Evolutionary conservation across 2,113 vertebrate species (phyloP).

Genomic region (Ceyx cyanopectus): DNA sequence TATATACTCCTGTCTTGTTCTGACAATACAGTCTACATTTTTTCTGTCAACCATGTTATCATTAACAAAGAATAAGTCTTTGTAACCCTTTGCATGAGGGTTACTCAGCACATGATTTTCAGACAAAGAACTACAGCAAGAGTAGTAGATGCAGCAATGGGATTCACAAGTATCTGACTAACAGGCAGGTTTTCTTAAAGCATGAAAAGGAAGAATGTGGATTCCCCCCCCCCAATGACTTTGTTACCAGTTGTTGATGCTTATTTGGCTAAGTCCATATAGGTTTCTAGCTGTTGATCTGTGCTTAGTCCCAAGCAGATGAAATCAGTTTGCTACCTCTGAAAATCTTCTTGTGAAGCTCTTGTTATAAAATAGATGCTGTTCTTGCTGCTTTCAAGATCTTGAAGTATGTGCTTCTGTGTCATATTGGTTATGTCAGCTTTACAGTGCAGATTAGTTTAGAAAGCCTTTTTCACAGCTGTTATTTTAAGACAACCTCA

Average conservation of each 20-base stretch:
- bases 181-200: background rate
- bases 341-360: background rate
- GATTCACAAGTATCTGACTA: background rate
- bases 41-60: background rate
- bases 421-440: background rate
- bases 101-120: background rate
- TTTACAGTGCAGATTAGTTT: rapidly evolving
- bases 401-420: background rate
- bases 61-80: background rate
- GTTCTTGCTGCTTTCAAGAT: background rate
- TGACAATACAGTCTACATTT: background rate
- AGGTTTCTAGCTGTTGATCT: background rate
- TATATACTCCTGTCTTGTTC: background rate
- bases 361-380: background rate
- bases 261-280: background rate
- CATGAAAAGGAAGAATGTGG: background rate
- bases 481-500: conserved; percentile 12
- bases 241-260: rapidly evolving
- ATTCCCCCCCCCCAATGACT: background rate
- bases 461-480: conserved; percentile 25
- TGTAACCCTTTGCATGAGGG: background rate
- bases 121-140: background rate
- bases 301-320: background rate
- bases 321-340: background rate
- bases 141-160: rapidly evolving